Evolutionary conservation across 2,113 vertebrate genomes (phyloP).

Genomic region (Apeltes quadracus): DNA sequence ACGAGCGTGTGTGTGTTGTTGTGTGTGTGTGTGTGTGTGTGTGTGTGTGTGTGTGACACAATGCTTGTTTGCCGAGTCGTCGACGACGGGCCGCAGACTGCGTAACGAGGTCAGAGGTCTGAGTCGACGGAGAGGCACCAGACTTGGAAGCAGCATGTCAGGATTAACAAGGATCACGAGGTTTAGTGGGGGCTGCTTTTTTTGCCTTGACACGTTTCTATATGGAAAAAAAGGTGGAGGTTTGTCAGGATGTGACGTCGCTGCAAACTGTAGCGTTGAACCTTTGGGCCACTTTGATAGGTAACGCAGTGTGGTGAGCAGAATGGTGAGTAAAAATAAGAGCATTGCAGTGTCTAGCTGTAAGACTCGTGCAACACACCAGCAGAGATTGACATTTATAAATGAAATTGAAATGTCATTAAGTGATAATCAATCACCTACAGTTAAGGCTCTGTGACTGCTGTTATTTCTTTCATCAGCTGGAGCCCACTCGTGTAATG

Average conservation of each 20-base stretch:
- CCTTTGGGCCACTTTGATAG: background rate
- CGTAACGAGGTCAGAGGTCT: conserved; percentile 9
- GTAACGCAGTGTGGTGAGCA: background rate
- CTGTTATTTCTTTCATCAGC: background rate
- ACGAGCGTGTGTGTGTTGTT: conserved; percentile 6
- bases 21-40: background rate
- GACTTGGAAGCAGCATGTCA: conserved; percentile 24
- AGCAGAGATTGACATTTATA: background rate
- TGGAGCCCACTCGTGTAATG: background rate
- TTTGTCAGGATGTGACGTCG: background rate
- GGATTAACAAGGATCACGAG: conserved; percentile 25
- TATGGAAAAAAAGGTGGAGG: background rate
- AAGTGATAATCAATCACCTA: background rate
- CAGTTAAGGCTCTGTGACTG: background rate
- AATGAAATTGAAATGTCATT: no score
- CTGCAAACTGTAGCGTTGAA: background rate
- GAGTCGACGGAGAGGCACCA: conserved; percentile 14
- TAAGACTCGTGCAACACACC: background rate
- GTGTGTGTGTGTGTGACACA: conserved; percentile 1
- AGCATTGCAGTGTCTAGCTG: background rate
- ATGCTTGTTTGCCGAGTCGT: conserved; percentile 13
- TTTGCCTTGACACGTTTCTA: background rate
- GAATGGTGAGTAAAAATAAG: background rate
- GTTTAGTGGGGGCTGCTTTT: background rate
- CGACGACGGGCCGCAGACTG: background rate